Conservation (phyloP, 2,113 vertebrate species). For the Peucedramus taeniatus region DNA sequence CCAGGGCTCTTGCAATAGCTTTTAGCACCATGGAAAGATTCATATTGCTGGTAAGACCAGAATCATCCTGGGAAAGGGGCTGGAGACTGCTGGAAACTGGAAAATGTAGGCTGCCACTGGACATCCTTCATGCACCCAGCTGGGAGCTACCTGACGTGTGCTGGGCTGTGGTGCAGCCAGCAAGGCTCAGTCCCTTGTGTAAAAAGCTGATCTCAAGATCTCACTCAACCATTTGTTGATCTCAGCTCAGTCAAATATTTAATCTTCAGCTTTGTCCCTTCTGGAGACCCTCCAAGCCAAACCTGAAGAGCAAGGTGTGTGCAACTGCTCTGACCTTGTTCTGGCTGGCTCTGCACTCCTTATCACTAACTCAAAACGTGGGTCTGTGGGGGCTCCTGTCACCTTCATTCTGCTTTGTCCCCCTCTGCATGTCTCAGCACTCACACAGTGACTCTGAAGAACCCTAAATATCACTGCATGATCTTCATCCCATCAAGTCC, state of each 20-base stretch:
- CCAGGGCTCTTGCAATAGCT: neutral
- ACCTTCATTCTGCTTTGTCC: neutral
- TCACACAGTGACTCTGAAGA: neutral
- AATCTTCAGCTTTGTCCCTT: neutral
- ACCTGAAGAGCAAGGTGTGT: neutral
- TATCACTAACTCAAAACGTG: neutral
- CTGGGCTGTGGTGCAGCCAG: neutral
- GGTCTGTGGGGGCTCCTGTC: neutral
- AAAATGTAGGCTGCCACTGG: neutral
- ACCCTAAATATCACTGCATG: rapidly evolving
- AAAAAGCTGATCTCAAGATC: neutral
- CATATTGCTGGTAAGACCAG: neutral
- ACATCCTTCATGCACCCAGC: neutral
- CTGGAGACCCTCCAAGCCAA: neutral
- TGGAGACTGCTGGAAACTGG: neutral
- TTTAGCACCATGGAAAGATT: neutral
- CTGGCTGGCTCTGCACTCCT: neutral
- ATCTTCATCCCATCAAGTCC: neutral
- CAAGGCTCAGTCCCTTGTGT: neutral
- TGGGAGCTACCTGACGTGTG: rapidly evolving
- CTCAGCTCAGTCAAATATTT: neutral
- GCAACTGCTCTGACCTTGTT: neutral
- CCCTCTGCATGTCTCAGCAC: neutral
- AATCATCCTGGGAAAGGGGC: neutral
- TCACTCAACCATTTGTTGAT: neutral